Percentiles rank a stretch among this genome's conserved stretches.
These are phyloP conservation scores for Ameiurus melas DNA, from an alignment of 2,113 vertebrate genomes.

Conservation along the genomic window DNA sequence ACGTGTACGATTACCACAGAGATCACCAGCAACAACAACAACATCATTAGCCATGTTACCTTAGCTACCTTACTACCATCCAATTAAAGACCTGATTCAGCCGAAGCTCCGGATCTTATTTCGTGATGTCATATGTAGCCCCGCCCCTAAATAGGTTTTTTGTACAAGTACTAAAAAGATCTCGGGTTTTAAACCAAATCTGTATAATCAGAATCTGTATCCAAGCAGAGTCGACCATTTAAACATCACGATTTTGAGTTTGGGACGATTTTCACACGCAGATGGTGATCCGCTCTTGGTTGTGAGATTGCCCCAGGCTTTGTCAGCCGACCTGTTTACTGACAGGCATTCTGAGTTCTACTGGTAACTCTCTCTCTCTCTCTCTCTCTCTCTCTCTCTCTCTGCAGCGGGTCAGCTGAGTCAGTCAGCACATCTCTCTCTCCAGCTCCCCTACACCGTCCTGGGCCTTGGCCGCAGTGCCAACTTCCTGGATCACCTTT, in stretches of 20 bases:
- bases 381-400: slow-evolving; percentile 43
- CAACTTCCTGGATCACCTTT: slow-evolving; percentile 95
- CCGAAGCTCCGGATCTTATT: not conserved
- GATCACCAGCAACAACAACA: not conserved
- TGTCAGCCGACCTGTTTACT: not conserved
- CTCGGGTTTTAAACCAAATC: not conserved
- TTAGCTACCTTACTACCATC: not conserved
- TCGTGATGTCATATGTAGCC: not conserved
- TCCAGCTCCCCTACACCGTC: slow-evolving; percentile 94
- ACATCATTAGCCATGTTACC: not conserved
- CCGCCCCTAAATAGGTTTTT: not conserved
- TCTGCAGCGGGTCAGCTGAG: slow-evolving; percentile 91
- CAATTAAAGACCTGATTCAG: not conserved
- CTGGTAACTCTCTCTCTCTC: not conserved
- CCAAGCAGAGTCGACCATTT: not conserved
- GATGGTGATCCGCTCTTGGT: slow-evolving; percentile 1
- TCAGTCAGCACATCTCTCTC: slow-evolving; percentile 91
- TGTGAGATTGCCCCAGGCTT: not conserved
- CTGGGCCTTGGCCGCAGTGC: slow-evolving; percentile 93
- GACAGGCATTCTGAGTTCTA: not conserved
- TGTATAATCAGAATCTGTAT: not conserved
- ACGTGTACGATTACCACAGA: not conserved
- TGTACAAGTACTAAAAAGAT: not conserved
- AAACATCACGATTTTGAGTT: not conserved
- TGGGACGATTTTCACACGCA: not conserved